Percentiles rank a stretch among this genome's conserved stretches.
These are phyloP conservation scores for Zingel zingel DNA, from an alignment of 2,113 vertebrate species.

Conservation along the genomic window DNA sequence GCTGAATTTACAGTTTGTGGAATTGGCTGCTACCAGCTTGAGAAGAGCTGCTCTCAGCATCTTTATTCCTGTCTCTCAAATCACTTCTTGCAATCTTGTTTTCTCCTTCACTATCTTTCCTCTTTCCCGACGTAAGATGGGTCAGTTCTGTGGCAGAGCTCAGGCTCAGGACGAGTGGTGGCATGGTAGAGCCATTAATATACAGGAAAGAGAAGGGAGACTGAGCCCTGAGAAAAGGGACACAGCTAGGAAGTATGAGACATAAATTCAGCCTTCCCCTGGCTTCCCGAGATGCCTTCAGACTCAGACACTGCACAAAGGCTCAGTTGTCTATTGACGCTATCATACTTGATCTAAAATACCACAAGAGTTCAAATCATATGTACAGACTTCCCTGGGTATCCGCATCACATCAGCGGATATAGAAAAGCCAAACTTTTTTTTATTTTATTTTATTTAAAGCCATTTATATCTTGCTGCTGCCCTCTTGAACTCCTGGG, in stretches of 20 bases:
- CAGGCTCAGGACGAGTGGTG: slow-evolving; percentile 27
- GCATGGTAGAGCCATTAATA: slow-evolving; percentile 74
- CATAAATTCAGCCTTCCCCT: slow-evolving; percentile 48
- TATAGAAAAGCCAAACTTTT: slow-evolving; percentile 45
- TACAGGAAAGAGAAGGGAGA: slow-evolving; percentile 30
- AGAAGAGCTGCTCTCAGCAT: slow-evolving; percentile 44
- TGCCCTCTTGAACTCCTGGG: slow-evolving; percentile 30
- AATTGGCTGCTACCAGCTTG: slow-evolving; percentile 21
- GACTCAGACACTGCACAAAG: slow-evolving; percentile 46
- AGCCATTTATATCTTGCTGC: slow-evolving; percentile 31
- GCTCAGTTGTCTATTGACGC: slow-evolving; percentile 34
- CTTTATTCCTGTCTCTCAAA: slow-evolving; percentile 35
- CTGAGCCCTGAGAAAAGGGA: slow-evolving; percentile 52
- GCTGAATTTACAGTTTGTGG: slow-evolving; percentile 49
- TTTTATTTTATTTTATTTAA: slow-evolving; percentile 50
- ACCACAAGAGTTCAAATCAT: slow-evolving; percentile 58
- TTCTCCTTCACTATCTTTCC: slow-evolving; percentile 22
- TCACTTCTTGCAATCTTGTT: slow-evolving; percentile 11
- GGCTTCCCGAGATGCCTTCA: slow-evolving; percentile 27
- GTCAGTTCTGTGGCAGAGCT: slow-evolving; percentile 39
- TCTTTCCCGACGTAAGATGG: not conserved
- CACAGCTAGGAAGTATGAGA: slow-evolving; percentile 60
- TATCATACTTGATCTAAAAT: slow-evolving; percentile 41
- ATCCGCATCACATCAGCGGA: slow-evolving; percentile 40
- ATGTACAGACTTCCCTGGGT: slow-evolving; percentile 37